These are phyloP conservation scores for Typhlomys cinereus DNA, from an alignment of 2,113 vertebrate genomes.

Conservation along the genomic window DNA sequence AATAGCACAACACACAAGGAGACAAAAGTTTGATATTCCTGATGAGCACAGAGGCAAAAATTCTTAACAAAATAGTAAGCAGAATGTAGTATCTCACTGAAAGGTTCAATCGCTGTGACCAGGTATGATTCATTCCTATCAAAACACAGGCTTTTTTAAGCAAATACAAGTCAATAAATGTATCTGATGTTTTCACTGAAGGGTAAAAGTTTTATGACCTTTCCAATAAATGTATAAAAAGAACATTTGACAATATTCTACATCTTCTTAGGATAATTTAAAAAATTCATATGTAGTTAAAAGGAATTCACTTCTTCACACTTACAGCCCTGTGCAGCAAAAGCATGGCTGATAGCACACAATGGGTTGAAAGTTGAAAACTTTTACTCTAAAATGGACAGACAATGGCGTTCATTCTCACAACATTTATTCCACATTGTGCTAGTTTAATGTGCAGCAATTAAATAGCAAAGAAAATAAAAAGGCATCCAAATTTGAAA, in stretches of 20 bases:
- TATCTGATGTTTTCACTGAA: neutral
- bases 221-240: neutral
- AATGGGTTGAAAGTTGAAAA: neutral
- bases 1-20: neutral
- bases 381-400: neutral
- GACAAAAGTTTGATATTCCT: neutral
- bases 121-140: neutral
- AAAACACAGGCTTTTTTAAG: neutral
- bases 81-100: neutral
- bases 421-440: neutral
- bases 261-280: neutral
- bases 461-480: neutral
- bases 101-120: neutral
- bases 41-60: neutral
- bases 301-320: neutral
- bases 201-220: neutral
- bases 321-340: neutral
- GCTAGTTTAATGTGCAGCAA: neutral
- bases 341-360: neutral
- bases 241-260: neutral
- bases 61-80: neutral
- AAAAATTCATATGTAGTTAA: neutral
- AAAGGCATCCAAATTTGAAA: too few species aligned
- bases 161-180: neutral
- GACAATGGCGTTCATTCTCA: neutral